Base-by-base conservation (phyloP, 1,140 invertebrate species). In the Copidosoma floridanum region DNA sequence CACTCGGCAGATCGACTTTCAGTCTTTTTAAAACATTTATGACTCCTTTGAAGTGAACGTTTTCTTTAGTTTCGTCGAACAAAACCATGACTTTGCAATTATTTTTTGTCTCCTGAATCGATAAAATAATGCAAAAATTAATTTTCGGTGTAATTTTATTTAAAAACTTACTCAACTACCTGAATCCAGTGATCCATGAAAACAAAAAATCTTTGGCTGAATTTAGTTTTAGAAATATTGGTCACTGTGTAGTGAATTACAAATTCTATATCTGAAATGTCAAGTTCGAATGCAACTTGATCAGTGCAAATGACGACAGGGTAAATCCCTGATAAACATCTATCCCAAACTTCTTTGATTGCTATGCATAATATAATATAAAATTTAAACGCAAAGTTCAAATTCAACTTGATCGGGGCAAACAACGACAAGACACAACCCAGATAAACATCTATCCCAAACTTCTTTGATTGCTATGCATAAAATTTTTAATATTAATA, bases 241-340 rank as follows among this genome's bases (percentile, higher is more conserved):
- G 60, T 62, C 12, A 82, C 55, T 5, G 76, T 77, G 65, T 74
- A 76, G 63, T 82, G 78, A 60, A 82, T 78, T 24, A 81, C 57
- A 66, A 72, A 75, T 21, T 71, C 68, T 1, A 71, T 69, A 66
- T 81, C 69, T 14, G 70, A 74, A 24, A 79, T 67, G 37, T 71
- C 56, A 7, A 82, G 50, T 18, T 75, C 73, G 12, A 67, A 64
- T 24, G 81, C 44, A 43, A 77, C 62, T 57, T 70, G 66, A 41
- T 82, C 80, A 20, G 73, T 77, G 53, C 76, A 77, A 52, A 82
- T 71, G 3, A 82, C 52, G 43, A 81, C 48, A 20, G 75, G 72
- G 68, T 73, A 76, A 1, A 50, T 55, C 52, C 71, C 74, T 0
- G 54, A 61, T 43, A 73, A 16, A 27, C 64, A 69, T 18, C 64